Base-by-base conservation (phyloP, 1,140 invertebrate genomes). In the Sminthurinus signatus region DNA sequence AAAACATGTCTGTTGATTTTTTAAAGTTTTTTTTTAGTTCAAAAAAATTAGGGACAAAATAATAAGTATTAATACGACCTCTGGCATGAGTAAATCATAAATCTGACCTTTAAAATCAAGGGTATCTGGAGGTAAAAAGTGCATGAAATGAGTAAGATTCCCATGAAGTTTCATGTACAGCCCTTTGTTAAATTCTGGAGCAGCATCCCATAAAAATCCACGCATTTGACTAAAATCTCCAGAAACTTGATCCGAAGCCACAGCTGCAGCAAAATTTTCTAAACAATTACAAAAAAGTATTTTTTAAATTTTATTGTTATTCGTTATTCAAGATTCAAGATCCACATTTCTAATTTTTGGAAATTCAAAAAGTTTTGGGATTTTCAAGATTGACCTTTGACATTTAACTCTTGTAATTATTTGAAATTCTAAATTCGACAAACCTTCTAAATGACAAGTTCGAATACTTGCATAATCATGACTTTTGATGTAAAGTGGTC, bases 111-210 rank as follows among this genome's bases (percentile, higher is more conserved):
- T 61, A 31, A 52, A 39, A 8, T 48, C n/a, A 27, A 63, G 43
- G 28, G 23, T 14, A 14, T 42, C 51, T 1, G 36, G 46, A 2
- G 65, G 65, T 4, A 67, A 23, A 32, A 63, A 67, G 17, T 62
- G 28, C 60, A 64, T 55, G 50, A 67, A 67, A 29, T 67, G 65
- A 27, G 48, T 63, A 21, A 67, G 32, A 48, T 67, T 67, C 25
- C 55, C 56, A 1, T 52, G 19, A 21, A 63, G 51, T 27, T 67
- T 67, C 52, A 64, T 60, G n/a, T 63, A 42, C 3, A 67, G 42
- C 2, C 60, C 61, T 55, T 55, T 21, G 19, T 60, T 55, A 39
- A 63, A 67, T 17, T 63, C 57, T 1, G 65, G 65, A n/a, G 60
- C 17, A 39, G 36, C 46, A 17, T 63, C 32, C 65, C 65, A 67